These are phyloP conservation scores for Sinella curviseta DNA, from an alignment of 1,140 invertebrate species.

Conservation along the genomic window DNA sequence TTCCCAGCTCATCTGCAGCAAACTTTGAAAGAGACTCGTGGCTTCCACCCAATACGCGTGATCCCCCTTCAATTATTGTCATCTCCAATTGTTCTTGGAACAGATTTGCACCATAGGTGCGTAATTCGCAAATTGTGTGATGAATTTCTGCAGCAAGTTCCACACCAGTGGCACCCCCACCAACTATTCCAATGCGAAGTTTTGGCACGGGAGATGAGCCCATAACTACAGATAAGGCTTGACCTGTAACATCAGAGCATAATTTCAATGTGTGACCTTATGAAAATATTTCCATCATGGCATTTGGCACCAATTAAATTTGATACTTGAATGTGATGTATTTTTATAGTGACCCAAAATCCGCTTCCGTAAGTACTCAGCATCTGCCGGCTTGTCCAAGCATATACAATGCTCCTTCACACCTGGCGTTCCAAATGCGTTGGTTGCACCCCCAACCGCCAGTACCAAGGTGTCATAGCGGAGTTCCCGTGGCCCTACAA, in stretches of 20 bases:
- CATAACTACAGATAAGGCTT: constrained; percentile 32
- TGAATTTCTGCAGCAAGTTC: constrained; percentile 35
- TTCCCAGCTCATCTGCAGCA: neutral
- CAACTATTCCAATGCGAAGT: constrained; percentile 1
- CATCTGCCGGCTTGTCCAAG: constrained; percentile 29
- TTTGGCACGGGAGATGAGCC: constrained; percentile 31
- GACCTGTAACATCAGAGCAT: neutral
- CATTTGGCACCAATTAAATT: no score
- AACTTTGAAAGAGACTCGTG: neutral
- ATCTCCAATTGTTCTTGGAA: neutral
- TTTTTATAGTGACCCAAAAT: constrained; percentile 26
- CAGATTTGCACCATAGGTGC: neutral
- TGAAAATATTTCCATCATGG: no score
- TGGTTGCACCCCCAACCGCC: constrained; percentile 30
- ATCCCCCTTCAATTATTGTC: constrained; percentile 7
- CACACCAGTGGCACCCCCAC: constrained; percentile 7
- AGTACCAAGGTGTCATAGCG: constrained; percentile 34
- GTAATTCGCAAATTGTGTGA: neutral
- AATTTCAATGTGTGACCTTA: no score
- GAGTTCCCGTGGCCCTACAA: neutral
- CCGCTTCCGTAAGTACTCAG: constrained; percentile 26
- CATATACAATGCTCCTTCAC: constrained; percentile 30
- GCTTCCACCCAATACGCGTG: neutral
- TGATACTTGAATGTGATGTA: neutral
- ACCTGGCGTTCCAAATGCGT: constrained; percentile 35